Evolutionary conservation across 2,888 invertebrate genomes (phyloP), one percentile per base, ranked within the genome.

Genomic region (Ormyrus labotus): DNA sequence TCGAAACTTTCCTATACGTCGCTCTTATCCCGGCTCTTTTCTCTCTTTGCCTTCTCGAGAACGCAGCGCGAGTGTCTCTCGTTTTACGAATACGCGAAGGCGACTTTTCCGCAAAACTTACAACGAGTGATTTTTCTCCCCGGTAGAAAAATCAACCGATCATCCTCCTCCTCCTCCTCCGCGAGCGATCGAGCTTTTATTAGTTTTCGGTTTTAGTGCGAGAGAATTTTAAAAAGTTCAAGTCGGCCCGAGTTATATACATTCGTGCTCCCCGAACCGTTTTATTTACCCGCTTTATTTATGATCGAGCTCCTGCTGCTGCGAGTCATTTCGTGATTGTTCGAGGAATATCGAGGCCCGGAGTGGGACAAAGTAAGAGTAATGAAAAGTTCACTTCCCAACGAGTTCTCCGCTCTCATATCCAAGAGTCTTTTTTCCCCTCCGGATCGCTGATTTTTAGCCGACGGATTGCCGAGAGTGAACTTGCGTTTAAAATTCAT

Each of bases 211-310:
- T 51, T 77, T 70, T 71, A 71, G 70, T 58, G 64, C 64, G 60
- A n/a, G 61, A 53, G 53, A 75, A 61, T 74, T 74, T 74, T 65
- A 61, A 53, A 58, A 76, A 76, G 61, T 76, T 69, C 50, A 4
- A 34, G 51, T 19, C 51, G 50, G 51, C 10, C 8, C 11, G 34
- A 61, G 51, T 75, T 67, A 51, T 34, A 34, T 61, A 60, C 60
- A 61, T 75, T 61, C 60, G 45, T 45, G 34, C 51, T 45, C 45
- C 50, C 51, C 51, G 51, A n/a, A 34, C 34, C 67, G 13, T 68
- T 68, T 75, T 75, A 68, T 75, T 75, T 75, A 68, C 53, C 69
- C 19, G 11, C 45, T 45, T 73, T 73, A 64, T 73, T 73, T 73
- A 73, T 57, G 64, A 57, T 47, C 64, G 53, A n/a, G 55, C 11